Evolutionary conservation across 2,888 invertebrate genomes (phyloP), one percentile per base, ranked within the genome.

Genomic region (Callinectes sapidus): DNA sequence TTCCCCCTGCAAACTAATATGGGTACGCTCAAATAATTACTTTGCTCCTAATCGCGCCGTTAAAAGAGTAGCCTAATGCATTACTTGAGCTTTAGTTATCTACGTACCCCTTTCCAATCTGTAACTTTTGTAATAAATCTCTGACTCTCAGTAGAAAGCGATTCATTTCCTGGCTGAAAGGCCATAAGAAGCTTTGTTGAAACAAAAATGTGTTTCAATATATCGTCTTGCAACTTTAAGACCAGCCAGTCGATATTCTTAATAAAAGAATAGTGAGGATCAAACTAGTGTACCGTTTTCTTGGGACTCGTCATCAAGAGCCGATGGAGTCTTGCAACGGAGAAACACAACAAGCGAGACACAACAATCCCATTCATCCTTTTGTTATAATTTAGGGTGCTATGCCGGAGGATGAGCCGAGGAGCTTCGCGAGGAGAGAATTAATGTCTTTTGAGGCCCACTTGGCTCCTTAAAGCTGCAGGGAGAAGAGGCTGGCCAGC

Each of bases 401-500:
- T n/a, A 35, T 32, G 81, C 81, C 35, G 81, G 35, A 35, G 71
- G 71, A 71, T 71, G 71, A 61, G 61, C 28, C 71, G 32, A 81
- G 81, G 81, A 81, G 81, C 16, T 81, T 81, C 35, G 32, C 81
- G 16, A 16, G 81, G 81, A 35, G 35, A 81, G 35, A 81, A 81
- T 81, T 81, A 81, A 81, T 81, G 35, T 81, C 81, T 35, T 81
- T 81, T 81, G 81, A 35, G 81, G 35, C 81, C 81, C 35, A 81
- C 81, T 81, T 81, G 81, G 81, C 81, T 81, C 81, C 81, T 81
- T 81, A 81, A 81, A 81, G 81, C 35, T 81, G 81, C 81, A 81
- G 32, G 81, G 81, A n/a, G 81, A 81, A 28, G 81, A 81, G 81
- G 81, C 16, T 6, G 81, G 81, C 35, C 35, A 81, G 81, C 81